Evolutionary conservation across 1,140 invertebrate species (phyloP), one percentile per base, ranked within the genome.

Genomic region (Palaemon carinicauda): DNA sequence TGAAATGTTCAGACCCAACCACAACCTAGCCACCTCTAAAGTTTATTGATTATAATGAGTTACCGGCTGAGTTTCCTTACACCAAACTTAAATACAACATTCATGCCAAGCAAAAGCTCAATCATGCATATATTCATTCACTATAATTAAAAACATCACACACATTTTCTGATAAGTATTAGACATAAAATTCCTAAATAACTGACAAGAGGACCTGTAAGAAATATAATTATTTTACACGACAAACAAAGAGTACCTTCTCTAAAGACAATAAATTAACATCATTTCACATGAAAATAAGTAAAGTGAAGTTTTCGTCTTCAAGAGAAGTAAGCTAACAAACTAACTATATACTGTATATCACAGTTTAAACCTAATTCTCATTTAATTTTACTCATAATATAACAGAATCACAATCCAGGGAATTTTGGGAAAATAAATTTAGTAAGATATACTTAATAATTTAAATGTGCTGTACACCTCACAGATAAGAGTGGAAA

Each of bases 361-460:
- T 85, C 82, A 85, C 82, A 85, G 82, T 85, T 85, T 83, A 60
- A 85, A 85, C 82, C 75, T 85, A 85, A 85, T 71, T 79, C 74
- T 56, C 75, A 65, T 21, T 85, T n/a, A 69, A 65, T 51, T 50
- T 56, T 85, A 21, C 27, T 51, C 77, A 75, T 50, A 83, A 69
- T 56, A 69, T 75, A 83, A 33, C 9, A 27, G 14, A 69, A 31
- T 81, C 27, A 33, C 41, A 15, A 51, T 21, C n/a, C 27, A 81
- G 50, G 31, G 52, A 53, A 79, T n/a, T 79, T 79, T 10, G 41
- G 52, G 12, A 29, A 41, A 51, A 12, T 60, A 41, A 81, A n/a
- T 51, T 15, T n/a, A 52, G 69, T 27, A 69, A 29, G 24, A 27
- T 31, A 27, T 81, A 71, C 24, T 24, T 14, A 33, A 69, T 9